phyloP scores from a whole-genome alignment of 2,888 invertebrate species.

The Hydrotaea cyrtoneurina region DNA sequence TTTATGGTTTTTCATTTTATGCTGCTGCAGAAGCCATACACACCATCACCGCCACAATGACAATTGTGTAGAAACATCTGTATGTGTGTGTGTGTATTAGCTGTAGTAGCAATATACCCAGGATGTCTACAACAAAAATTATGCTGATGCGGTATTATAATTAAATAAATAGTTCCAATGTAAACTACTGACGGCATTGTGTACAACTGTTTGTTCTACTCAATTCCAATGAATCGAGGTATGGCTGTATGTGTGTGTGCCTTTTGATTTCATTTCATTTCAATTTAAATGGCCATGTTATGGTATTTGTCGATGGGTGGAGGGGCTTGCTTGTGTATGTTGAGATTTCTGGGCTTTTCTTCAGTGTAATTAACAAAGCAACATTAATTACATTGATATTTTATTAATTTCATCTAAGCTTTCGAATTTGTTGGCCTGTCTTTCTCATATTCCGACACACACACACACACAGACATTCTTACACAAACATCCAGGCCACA shows the following conservation, averaged over 20 bases:
- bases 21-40: constrained; percentile 54
- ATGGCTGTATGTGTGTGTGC: neutral
- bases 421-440: neutral
- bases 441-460: neutral
- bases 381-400: constrained; percentile 65
- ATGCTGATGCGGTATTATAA: constrained; percentile 65
- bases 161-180: constrained; percentile 60
- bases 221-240: neutral
- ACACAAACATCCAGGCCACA: neutral
- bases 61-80: constrained; percentile 14
- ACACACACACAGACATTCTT: neutral
- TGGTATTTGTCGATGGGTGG: neutral
- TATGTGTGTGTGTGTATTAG: neutral
- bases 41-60: constrained; percentile 21
- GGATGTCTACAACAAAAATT: constrained; percentile 37
- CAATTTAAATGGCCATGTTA: constrained; percentile 6
- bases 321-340: constrained; percentile 55
- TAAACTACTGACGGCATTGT: constrained; percentile 67
- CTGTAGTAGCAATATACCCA: neutral
- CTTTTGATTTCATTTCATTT: neutral
- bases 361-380: constrained; percentile 72
- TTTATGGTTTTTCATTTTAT: constrained; percentile 63
- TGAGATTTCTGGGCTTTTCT: constrained; percentile 70
- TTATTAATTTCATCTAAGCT: constrained; percentile 48
- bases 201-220: neutral